A percentile compares a stretch with the other conserved stretches of the same genome.
Conservation (phyloP, 2,113 vertebrate species). For the Phyllostomus hastatus region DNA sequence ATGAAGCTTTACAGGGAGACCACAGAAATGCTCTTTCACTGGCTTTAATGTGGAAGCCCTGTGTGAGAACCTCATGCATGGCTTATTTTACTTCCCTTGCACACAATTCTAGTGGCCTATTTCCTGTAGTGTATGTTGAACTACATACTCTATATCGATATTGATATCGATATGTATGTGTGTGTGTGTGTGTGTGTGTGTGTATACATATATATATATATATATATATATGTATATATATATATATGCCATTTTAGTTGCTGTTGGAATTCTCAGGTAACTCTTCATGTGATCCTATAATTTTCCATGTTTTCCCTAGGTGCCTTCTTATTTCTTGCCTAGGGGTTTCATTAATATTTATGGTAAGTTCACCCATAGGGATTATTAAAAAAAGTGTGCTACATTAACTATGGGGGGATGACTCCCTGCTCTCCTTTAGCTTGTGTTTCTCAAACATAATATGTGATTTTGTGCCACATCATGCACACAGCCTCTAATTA, state of each 20-base stretch:
- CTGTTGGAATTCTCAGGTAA: neutral
- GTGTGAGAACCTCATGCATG: neutral
- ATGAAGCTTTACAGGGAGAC: neutral
- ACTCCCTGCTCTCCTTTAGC: neutral
- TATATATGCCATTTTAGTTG: neutral
- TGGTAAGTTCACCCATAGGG: neutral
- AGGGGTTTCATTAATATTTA: neutral
- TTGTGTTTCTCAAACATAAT: neutral
- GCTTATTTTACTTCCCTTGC: neutral
- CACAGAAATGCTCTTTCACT: neutral
- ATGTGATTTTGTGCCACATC: neutral
- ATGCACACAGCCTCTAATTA: neutral
- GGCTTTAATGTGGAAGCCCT: neutral
- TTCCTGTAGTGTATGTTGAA: neutral
- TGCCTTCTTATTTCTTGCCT: neutral
- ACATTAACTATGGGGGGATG: neutral
- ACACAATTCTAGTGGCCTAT: neutral
- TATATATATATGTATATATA: neutral
- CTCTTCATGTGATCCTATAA: neutral
- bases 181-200: no score
- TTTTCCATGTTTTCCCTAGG: neutral
- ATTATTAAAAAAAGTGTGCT: constrained; percentile 18
- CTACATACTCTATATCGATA: no score
- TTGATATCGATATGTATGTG: no score
- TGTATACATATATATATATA: no score